A percentile compares a stretch with the other conserved stretches of the same genome.
Conservation (phyloP, 2,113 vertebrate species). For the Thalassoma bifasciatum region DNA sequence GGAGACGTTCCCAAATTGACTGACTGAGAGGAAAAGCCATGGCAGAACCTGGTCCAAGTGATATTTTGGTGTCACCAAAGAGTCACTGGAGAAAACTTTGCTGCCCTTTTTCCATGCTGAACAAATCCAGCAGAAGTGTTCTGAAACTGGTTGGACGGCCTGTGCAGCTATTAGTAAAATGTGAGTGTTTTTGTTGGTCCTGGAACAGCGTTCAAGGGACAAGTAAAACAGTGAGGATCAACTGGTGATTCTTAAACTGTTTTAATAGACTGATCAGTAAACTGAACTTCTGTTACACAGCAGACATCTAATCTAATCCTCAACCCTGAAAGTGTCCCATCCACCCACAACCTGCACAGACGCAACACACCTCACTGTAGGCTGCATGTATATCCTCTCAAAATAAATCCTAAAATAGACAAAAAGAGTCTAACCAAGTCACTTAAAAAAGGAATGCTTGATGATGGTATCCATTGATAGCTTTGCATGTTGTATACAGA, state of each 20-base stretch:
- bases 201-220: slow-evolving; percentile 10
- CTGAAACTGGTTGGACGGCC: slow-evolving; percentile 21
- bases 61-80: slow-evolving; percentile 7
- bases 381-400: background rate
- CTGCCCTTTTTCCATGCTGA: slow-evolving; percentile 8
- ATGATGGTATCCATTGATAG: slow-evolving; percentile 26
- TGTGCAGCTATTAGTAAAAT: slow-evolving; percentile 11
- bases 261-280: slow-evolving; percentile 58
- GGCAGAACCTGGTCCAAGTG: background rate
- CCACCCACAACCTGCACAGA: slow-evolving; percentile 32
- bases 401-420: slow-evolving; percentile 21
- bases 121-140: slow-evolving; percentile 12
- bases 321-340: background rate
- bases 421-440: slow-evolving; percentile 36
- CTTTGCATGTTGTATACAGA: slow-evolving; percentile 50
- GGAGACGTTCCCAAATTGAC: slow-evolving; percentile 21
- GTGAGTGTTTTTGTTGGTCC: slow-evolving; percentile 22
- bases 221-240: slow-evolving; percentile 10
- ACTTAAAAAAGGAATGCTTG: slow-evolving; percentile 28
- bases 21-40: slow-evolving; percentile 14
- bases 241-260: slow-evolving; percentile 35
- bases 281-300: slow-evolving; percentile 47
- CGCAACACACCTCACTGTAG: slow-evolving; percentile 12
- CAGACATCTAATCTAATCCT: slow-evolving; percentile 24
- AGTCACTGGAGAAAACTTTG: background rate